Base-by-base conservation (phyloP, 2,797 vertebrate species). In the Eupleurogrammus muticus region DNA sequence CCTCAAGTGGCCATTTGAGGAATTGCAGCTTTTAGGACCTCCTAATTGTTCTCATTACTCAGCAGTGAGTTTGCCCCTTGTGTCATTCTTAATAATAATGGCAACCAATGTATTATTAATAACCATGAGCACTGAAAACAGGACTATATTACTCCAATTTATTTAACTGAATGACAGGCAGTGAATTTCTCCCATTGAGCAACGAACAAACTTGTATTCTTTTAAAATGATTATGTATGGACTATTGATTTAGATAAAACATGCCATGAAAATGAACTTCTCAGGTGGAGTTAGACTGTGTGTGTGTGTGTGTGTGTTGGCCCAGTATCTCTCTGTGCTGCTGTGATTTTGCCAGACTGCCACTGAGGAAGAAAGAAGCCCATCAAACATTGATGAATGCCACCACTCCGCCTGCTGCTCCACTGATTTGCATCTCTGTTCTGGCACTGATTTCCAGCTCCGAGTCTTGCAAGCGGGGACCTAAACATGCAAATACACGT, bases 341-440 rank as follows among this genome's bases (percentile, higher is more conserved):
- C 2, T 24, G 36, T 44, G 66, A 61, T 65, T 66, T 70, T 20
- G 54, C 66, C 69, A 65, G 77, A 66, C 73, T 70, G 88, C 70
- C 49, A 42, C 54, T 66, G 57, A 78, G 66, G 77, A 58, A 74
- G 66, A 81, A 70, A 76, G 78, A 77, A 87, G 66, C 70, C 77
- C 81, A 92, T 93, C 83, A 87, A 93, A 92, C 86, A 89, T 91
- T 90, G 86, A 92, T 91, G 84, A 92, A 89, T 84, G 82, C 84
- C 87, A 84, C 7, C 67, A 85, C 74, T 89, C 63, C 24, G 75
- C 81, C 81, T 83, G 82, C 75, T 80, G 83, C 80, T 82, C 70
- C 52, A 24, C 78, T 85, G 79, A 86, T 91, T 87, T 87, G 83
- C 82, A 89, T 87, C 75, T 66, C 63, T 65, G 71, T 77, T 32